Conservation (phyloP, 2,113 vertebrate genomes). For the Chrysochloris asiatica region DNA sequence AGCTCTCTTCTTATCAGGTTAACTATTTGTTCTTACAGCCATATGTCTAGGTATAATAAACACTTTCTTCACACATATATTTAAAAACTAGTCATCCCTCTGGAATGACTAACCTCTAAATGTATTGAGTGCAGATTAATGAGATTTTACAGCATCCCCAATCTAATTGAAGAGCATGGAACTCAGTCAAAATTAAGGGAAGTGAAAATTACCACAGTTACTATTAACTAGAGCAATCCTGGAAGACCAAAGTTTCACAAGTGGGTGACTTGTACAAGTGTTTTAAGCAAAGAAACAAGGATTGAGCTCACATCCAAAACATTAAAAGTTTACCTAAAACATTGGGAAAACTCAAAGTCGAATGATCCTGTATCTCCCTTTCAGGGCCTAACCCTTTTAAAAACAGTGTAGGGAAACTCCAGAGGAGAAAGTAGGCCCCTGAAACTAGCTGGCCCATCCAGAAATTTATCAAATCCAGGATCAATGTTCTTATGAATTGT, state of each 20-base stretch:
- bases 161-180: background rate
- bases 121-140: background rate
- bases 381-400: background rate
- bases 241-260: background rate
- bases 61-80: background rate
- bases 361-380: background rate
- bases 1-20: conserved; percentile 18
- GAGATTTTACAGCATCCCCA: background rate
- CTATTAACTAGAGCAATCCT: background rate
- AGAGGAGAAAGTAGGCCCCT: background rate
- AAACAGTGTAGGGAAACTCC: background rate
- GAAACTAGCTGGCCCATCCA: background rate
- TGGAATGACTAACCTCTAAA: background rate
- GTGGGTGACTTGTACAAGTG: background rate
- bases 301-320: background rate
- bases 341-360: background rate
- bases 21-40: background rate
- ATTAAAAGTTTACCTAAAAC: background rate
- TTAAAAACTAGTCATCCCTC: background rate
- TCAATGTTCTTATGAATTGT: background rate
- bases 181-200: background rate
- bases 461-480: background rate
- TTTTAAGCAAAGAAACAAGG: background rate
- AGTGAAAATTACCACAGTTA: background rate
- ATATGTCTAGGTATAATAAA: conserved; percentile 30